Evolutionary conservation across 1,140 invertebrate genomes (phyloP).

Genomic region (Zaprionus ghesquierei): DNA sequence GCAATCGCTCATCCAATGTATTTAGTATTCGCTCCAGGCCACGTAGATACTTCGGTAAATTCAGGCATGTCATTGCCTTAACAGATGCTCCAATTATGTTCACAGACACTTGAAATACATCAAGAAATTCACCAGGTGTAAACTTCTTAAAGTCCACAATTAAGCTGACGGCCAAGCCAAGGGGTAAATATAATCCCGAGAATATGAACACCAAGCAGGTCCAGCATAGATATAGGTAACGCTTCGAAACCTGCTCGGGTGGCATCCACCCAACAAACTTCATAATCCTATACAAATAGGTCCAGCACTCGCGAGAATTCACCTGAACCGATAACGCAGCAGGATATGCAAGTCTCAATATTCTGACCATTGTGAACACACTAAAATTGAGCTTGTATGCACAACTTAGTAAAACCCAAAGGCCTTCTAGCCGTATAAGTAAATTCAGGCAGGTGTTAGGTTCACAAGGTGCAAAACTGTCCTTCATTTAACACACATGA

Average conservation of each 20-base stretch:
- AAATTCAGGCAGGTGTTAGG: too few relatives aligned
- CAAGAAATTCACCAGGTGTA: not conserved
- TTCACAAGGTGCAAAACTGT: not conserved
- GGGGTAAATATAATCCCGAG: constrained; percentile 12
- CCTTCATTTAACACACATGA: not conserved
- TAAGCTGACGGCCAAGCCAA: not conserved
- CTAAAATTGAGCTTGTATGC: not conserved
- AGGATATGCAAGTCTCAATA: not conserved
- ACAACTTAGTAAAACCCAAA: too few relatives aligned
- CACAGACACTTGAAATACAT: not conserved
- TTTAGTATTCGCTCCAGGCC: not conserved
- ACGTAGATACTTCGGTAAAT: not conserved
- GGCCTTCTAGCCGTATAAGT: too few relatives aligned
- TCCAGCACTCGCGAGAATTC: not conserved
- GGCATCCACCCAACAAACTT: constrained; percentile 1
- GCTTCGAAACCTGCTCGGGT: not conserved
- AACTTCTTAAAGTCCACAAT: not conserved
- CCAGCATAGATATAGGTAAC: not conserved
- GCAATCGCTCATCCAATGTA: not conserved
- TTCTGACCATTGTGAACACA: not conserved
- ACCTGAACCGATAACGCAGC: not conserved
- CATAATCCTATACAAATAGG: not conserved
- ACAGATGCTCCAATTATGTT: not conserved
- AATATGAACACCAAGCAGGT: not conserved
- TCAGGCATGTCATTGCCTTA: not conserved